Percentiles rank a stretch among this genome's conserved stretches.
Evolutionary conservation across 2,888 invertebrate genomes (phyloP).

Genomic region (Drosophila lutescens): DNA sequence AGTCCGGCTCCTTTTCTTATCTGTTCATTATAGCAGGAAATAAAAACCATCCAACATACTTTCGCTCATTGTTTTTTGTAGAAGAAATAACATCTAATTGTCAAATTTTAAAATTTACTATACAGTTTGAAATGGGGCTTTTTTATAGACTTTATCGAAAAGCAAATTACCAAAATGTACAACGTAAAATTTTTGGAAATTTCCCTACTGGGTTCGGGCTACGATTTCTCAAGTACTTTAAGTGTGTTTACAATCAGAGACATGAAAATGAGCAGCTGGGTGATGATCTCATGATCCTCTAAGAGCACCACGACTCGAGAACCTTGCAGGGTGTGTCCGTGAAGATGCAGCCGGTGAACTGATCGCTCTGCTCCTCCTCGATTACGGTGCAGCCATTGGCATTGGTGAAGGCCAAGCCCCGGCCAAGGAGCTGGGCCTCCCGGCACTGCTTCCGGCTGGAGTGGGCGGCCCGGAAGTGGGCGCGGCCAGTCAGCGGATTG

Average conservation of each 20-base stretch:
- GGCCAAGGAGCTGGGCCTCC: conserved; percentile 32
- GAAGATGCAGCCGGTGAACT: conserved; percentile 61
- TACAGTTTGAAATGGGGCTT: not conserved
- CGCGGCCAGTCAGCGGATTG: conserved; percentile 68
- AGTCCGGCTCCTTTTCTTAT: not conserved
- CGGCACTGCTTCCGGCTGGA: not conserved
- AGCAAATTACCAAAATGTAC: not conserved
- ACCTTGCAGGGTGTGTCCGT: conserved; percentile 50
- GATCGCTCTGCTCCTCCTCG: conserved; percentile 42
- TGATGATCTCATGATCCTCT: not conserved
- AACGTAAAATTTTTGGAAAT: conserved; percentile 12
- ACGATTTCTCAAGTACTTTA: conserved; percentile 2
- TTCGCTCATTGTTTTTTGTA: not conserved
- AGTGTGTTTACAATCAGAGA: conserved; percentile 1
- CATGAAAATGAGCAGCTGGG: not conserved
- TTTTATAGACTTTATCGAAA: not conserved
- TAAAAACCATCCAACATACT: not conserved
- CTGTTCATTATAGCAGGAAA: not conserved
- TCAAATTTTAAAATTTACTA: not conserved
- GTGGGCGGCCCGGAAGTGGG: conserved; percentile 42
- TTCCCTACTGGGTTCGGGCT: not conserved
- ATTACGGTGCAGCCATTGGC: conserved; percentile 61
- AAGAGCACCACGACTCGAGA: conserved; percentile 26
- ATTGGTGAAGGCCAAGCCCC: conserved; percentile 42
- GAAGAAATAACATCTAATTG: not conserved